Percentiles rank a stretch among this genome's conserved stretches.
Evolutionary conservation across 2,113 vertebrate species (phyloP).

Genomic region (Trachemys scripta): DNA sequence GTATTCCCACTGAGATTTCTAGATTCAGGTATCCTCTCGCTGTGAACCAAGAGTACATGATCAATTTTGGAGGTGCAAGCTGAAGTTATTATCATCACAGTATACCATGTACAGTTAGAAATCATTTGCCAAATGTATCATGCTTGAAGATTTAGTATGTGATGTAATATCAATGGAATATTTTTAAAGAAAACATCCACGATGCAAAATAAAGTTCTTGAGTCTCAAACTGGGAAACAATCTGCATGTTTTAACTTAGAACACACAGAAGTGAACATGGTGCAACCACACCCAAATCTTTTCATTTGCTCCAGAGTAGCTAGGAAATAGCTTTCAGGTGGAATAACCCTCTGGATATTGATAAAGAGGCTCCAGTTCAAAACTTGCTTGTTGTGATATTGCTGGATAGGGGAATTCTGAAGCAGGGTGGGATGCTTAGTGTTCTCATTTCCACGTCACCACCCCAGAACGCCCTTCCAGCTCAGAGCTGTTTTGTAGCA

Average conservation of each 20-base stretch:
- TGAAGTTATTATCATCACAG: not conserved
- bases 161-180: not conserved
- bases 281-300: not conserved
- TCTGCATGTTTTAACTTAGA: rapidly evolving
- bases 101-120: not conserved
- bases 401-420: not conserved
- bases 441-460: rapidly evolving
- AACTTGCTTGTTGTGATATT: not conserved
- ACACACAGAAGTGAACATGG: not conserved
- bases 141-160: not conserved
- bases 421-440: not conserved
- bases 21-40: rapidly evolving
- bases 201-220: not conserved
- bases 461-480: rapidly evolving
- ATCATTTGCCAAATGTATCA: not conserved
- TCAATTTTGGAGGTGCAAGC: not conserved
- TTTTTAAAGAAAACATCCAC: not conserved
- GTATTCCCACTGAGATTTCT: not conserved
- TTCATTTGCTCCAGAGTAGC: not conserved
- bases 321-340: not conserved
- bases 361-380: not conserved
- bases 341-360: not conserved
- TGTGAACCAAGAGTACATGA: not conserved
- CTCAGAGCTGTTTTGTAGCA: rapidly evolving
- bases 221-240: not conserved